Evolutionary conservation across 2,888 invertebrate species (phyloP).

Genomic region (Anodontia alba): DNA sequence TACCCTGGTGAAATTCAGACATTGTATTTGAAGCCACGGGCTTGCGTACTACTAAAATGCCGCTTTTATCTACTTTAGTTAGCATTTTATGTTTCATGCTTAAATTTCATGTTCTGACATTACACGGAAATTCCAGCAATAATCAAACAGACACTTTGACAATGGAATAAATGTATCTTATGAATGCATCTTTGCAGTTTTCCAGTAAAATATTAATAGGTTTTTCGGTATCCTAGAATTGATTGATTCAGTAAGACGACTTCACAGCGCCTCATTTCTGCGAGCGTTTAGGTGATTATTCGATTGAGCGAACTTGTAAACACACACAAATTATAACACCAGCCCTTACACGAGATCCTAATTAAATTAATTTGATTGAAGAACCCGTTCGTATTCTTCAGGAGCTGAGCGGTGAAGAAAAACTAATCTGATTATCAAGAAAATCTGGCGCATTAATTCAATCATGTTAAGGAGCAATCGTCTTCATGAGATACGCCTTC

Average conservation of each 20-base stretch:
- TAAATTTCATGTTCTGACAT: too few relatives aligned
- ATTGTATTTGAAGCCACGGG: too few relatives aligned
- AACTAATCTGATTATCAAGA: slow-evolving; percentile 17
- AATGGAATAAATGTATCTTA: too few relatives aligned
- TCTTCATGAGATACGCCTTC: not conserved
- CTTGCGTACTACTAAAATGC: too few relatives aligned
- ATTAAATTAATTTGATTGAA: slow-evolving; percentile 21
- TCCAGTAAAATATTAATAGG: not conserved
- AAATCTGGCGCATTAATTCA: slow-evolving; percentile 48
- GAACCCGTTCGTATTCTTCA: slow-evolving; percentile 18
- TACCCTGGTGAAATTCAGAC: too few relatives aligned
- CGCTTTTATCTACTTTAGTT: too few relatives aligned
- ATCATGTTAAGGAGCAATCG: slow-evolving; percentile 38
- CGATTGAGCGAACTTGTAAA: slow-evolving; percentile 21
- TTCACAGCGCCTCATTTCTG: slow-evolving; percentile 3
- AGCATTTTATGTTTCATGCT: too few relatives aligned
- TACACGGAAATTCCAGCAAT: too few relatives aligned
- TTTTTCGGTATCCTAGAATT: not conserved
- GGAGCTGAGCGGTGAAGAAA: not conserved
- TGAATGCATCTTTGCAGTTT: not conserved
- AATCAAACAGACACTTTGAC: too few relatives aligned
- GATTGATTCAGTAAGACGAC: slow-evolving; percentile 8
- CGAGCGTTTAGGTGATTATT: slow-evolving; percentile 18
- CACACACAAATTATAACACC: slow-evolving; percentile 21
- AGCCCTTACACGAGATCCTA: slow-evolving; percentile 15